Evolutionary conservation across 2,888 invertebrate species (phyloP), one percentile per base, ranked within the genome.

Genomic region (Neoitamus cyanurus): DNA sequence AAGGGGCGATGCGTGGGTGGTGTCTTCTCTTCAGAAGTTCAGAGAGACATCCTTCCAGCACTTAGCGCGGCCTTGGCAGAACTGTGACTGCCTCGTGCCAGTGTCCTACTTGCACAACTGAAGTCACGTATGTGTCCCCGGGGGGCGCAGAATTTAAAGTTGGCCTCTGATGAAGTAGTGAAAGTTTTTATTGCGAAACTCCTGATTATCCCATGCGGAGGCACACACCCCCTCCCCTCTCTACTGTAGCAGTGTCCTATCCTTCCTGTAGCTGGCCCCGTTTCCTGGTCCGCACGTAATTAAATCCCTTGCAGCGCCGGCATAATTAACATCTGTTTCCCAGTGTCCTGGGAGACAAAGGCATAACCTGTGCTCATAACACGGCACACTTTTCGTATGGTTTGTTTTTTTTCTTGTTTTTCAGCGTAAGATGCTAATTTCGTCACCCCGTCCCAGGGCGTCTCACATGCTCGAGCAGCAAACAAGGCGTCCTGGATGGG

Each of bases 261-360:
- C n/a, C 42, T 42, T 42, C 5, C 42, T 15, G 58, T 0, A 58
- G 20, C 20, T 34, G 13, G 34, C 37, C 25, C 75, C 9, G 37
- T 58, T 80, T 80, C 58, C 78, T 31, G 15, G 20, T 31, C 37
- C 20, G 7, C 58, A 80, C 58, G 34, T 80, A 80, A 80, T 80
- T 80, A 80, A 80, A 58, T 80, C 48, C 58, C 58, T 58, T 34
- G 78, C 78, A 31, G 31, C 20, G 34, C 48, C 31, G 58, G 58
- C 9, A 58, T 80, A 80, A 80, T 80, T 48, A 80, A 58, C 78
- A 80, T 80, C 58, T 80, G 78, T 31, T 80, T 58, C 34, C 58
- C 11, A 11, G 58, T 20, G 30, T 80, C 28, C 58, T 15, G 58
- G 13, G 75, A 15, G 25, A 80, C 30, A 80, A 58, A 80, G 42